A percentile compares a stretch with the other conserved stretches of the same genome.
These are phyloP conservation scores for Caiman crocodilus DNA, from an alignment of 2,797 vertebrate genomes.

Conservation along the genomic window DNA sequence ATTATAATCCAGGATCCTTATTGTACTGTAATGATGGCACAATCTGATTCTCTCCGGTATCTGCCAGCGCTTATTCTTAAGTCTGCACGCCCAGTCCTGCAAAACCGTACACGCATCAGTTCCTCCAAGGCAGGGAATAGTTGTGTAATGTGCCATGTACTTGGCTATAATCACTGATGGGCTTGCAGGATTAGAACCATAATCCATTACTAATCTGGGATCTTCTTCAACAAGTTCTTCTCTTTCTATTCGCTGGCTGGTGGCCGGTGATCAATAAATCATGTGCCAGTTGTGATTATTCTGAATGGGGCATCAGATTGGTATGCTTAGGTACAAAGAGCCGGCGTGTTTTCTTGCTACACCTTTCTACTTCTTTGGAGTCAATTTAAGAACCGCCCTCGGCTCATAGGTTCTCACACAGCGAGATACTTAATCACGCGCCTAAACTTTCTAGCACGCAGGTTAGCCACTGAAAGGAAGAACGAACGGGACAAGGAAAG, in stretches of 20 bases:
- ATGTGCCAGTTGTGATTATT: conserved; percentile 15
- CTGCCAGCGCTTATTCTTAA: not conserved
- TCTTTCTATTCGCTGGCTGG: not conserved
- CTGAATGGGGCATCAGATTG: conserved; percentile 14
- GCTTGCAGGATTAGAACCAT: not conserved
- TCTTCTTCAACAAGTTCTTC: not conserved
- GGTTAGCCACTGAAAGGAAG: conserved; percentile 31
- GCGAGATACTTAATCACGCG: not conserved
- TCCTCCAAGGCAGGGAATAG: not conserved
- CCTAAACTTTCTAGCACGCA: not conserved
- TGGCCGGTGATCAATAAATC: conserved; percentile 23
- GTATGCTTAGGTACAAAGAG: conserved; percentile 22
- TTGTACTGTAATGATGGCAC: not conserved
- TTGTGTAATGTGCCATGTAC: not conserved
- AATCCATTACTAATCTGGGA: not conserved
- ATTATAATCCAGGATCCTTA: not conserved
- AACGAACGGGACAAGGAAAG: conserved; percentile 29
- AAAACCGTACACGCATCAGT: not conserved
- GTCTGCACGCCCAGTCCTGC: not conserved
- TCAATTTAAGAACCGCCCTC: conserved; percentile 48
- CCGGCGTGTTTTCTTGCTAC: not conserved
- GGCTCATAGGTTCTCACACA: conserved; percentile 27
- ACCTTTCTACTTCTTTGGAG: not conserved
- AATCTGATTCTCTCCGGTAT: not conserved
- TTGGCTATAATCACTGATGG: not conserved